Conservation (phyloP, 2,113 vertebrate species). For the Cisticola juncidis region DNA sequence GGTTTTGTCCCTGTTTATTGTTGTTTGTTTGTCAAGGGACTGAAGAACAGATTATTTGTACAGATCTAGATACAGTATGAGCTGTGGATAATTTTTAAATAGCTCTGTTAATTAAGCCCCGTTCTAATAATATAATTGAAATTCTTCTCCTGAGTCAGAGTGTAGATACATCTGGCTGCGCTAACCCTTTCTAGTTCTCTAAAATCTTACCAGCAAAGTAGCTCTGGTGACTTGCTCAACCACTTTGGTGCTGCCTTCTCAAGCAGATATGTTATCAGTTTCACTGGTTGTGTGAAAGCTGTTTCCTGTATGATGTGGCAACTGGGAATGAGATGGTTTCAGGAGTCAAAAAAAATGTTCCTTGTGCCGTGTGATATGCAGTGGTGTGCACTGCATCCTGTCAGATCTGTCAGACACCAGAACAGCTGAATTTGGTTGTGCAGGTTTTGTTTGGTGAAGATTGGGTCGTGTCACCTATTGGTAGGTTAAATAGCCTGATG, state of each 20-base stretch:
- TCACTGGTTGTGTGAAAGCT: not conserved
- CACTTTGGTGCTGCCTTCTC: not conserved
- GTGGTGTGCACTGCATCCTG: not conserved
- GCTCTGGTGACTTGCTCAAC: not conserved
- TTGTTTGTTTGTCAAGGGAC: not conserved
- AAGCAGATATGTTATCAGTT: accelerated
- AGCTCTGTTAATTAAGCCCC: constrained; percentile 7
- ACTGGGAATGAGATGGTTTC: not conserved
- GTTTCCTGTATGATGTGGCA: not conserved
- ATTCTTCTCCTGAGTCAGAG: not conserved
- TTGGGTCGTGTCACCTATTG: not conserved
- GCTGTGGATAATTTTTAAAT: not conserved
- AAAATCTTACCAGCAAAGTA: not conserved
- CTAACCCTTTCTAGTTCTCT: not conserved
- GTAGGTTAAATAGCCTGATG: not conserved
- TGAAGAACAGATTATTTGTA: not conserved
- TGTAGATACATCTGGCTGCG: not conserved
- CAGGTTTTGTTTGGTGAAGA: not conserved
- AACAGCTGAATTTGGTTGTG: not conserved
- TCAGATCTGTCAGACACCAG: not conserved
- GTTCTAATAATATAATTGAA: not conserved
- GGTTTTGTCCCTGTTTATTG: not conserved
- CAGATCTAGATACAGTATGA: not conserved
- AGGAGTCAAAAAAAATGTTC: not conserved
- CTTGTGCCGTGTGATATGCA: accelerated